Base-by-base conservation (phyloP, 2,113 vertebrate species). In the Phylloscopus whistleri region DNA sequence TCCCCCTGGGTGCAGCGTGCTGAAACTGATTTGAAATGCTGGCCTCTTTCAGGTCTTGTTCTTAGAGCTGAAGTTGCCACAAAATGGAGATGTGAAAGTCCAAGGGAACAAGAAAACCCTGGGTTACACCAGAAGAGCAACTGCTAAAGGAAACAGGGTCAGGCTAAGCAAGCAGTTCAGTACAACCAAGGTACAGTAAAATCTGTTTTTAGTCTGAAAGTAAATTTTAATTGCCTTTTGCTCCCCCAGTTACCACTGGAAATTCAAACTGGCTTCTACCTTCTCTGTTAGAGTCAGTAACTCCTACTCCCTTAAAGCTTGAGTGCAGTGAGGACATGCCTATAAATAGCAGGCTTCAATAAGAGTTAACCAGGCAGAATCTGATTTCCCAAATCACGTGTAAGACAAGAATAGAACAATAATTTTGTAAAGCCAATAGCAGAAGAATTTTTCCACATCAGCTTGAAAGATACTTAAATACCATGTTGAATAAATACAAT, bases 1-100 rank as follows among this genome's bases (percentile, higher is more conserved):
- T 89, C 91, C 78, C 89, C 46, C 11, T 48, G 59, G 44, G 58
- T 82, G 35, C 2, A 84, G 52, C 5, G 0, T 44, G 76, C 30
- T 67, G 63, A 74, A 84, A 63, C 46, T 95, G 56, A 81, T 88
- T 58, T 95, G 56, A 92, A 92, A 58, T 64, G 43, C 58, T 95
- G 44, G 28, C 83, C 72, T 97, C 48, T 96, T 97, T 43, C 72
- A 99, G 99, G 98, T 99, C 44, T 94, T 99, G 94, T 99, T 99
- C 97, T 95, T 99, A 90, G 99, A 99, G 96, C 97, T 99, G 84
- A 99, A 99, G 69, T 97, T 99, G 79, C 99, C 99, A 95, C 98
- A 98, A 62, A 98, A 99, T 53, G 98, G 99, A 73, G 99, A 99
- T 7, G 48, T 97, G 44, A 98, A 95, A 77, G 97, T 94, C 39